These are phyloP conservation scores for Pyrochroa serraticornis DNA, from an alignment of 2,888 invertebrate genomes.

Conservation along the genomic window DNA sequence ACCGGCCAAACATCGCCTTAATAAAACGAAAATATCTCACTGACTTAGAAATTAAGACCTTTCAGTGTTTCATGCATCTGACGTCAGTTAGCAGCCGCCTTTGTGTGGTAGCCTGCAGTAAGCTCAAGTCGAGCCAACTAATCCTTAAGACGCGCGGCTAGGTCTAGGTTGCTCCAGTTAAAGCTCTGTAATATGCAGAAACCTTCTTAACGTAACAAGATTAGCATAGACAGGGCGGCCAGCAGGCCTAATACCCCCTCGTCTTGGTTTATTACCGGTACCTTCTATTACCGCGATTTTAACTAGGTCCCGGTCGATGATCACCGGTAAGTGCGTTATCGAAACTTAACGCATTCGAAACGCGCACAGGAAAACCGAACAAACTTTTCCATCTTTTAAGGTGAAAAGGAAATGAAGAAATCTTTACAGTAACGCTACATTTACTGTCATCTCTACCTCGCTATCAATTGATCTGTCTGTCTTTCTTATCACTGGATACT, in stretches of 20 bases:
- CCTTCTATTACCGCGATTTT: conserved; percentile 21
- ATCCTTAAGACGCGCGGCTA: conserved; percentile 66
- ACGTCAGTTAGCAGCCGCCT: conserved; percentile 51
- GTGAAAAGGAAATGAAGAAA: conserved; percentile 54
- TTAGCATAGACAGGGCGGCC: conserved; percentile 70
- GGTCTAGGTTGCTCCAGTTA: conserved; percentile 58
- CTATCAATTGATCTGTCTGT: conserved; percentile 58
- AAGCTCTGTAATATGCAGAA: conserved; percentile 74
- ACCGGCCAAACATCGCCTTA: conserved; percentile 46
- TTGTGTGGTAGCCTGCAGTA: conserved; percentile 58
- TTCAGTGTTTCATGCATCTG: conserved; percentile 40
- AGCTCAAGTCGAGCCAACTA: conserved; percentile 61
- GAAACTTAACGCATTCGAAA: conserved; percentile 29
- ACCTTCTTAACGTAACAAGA: conserved; percentile 77
- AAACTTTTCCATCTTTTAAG: conserved; percentile 40
- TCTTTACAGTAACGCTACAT: conserved; percentile 50
- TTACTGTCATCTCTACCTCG: conserved; percentile 54
- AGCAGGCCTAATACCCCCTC: conserved; percentile 54
- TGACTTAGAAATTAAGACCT: conserved; percentile 51
- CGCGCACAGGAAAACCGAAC: conserved; percentile 33
- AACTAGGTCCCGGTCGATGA: conserved; percentile 19
- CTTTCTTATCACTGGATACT: conserved; percentile 56
- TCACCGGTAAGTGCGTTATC: conserved; percentile 27
- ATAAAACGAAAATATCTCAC: conserved; percentile 56
- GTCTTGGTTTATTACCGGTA: conserved; percentile 43